phyloP scores from a whole-genome alignment of 1,140 invertebrate species.

The Drosophila subpulchrella region DNA sequence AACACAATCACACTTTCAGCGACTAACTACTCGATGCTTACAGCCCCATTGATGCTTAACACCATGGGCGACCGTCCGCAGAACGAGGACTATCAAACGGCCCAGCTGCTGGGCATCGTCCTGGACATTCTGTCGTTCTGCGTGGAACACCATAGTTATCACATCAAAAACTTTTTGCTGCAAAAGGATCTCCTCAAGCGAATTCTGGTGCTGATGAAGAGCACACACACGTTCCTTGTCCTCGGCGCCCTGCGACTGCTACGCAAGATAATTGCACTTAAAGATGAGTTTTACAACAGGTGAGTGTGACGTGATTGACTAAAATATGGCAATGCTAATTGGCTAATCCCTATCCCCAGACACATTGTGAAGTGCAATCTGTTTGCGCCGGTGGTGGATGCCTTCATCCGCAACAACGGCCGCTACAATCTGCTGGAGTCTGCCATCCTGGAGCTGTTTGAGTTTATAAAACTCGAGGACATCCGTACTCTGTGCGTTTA shows the following conservation, averaged over 20 bases:
- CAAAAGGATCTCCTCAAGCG: conserved; percentile 97
- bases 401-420: conserved; percentile 97
- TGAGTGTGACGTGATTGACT: conserved; percentile 45
- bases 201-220: conserved; percentile 98
- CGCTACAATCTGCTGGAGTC: conserved; percentile 99
- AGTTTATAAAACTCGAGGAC: conserved; percentile 98
- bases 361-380: conserved; percentile 98
- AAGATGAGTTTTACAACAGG: conserved; percentile 99
- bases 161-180: conserved; percentile 99
- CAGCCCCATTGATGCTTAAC: conserved; percentile 95
- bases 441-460: conserved; percentile 99
- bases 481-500: conserved; percentile 97
- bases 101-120: conserved; percentile 97
- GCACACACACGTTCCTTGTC: conserved; percentile 98
- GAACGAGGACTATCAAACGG: conserved; percentile 97
- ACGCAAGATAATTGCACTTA: conserved; percentile 98
- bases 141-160: conserved; percentile 99
- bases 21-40: conserved; percentile 26
- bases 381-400: conserved; percentile 97
- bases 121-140: conserved; percentile 99
- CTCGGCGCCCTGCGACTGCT: conserved; percentile 98
- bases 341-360: conserved; percentile 74
- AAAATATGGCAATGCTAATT: background rate
- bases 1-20: background rate
- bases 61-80: conserved; percentile 94